Conservation (phyloP, 2,888 invertebrate species). For the Pammene fasciana region DNA sequence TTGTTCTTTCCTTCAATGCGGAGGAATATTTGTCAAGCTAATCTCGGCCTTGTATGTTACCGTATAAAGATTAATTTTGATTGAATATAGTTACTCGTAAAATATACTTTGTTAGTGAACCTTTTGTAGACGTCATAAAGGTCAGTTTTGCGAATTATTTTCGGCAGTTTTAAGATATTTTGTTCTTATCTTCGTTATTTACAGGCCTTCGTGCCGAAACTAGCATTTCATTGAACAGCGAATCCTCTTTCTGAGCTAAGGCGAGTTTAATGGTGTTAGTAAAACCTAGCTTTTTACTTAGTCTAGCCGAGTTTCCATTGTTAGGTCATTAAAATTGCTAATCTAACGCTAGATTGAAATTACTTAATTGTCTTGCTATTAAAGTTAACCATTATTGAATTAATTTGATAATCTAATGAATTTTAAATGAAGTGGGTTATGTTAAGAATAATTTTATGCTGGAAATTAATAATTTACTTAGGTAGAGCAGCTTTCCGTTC, state of each 20-base stretch:
- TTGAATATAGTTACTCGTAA: conserved; percentile 20
- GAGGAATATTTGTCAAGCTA: conserved; percentile 55
- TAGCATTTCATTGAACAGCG: conserved; percentile 76
- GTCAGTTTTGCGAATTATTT: conserved; percentile 50
- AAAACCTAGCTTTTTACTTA: conserved; percentile 14
- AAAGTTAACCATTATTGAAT: conserved; percentile 27
- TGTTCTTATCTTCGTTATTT: conserved; percentile 66
- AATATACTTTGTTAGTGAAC: conserved; percentile 50
- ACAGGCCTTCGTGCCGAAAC: conserved; percentile 79
- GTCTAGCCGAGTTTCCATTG: conserved; percentile 20
- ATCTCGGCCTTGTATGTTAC: conserved; percentile 54
- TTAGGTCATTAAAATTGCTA: conserved; percentile 32
- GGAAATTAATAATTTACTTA: background rate
- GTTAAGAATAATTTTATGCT: background rate
- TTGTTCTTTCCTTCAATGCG: conserved; percentile 64
- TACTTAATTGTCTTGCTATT: conserved; percentile 40
- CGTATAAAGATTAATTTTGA: conserved; percentile 60
- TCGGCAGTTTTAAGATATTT: conserved; percentile 58
- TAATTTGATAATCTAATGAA: conserved; percentile 27
- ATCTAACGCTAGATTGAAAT: conserved; percentile 27
- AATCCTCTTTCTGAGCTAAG: conserved; percentile 74
- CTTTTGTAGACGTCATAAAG: conserved; percentile 53
- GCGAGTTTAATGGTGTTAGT: conserved; percentile 62
- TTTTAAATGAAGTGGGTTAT: conserved; percentile 1
- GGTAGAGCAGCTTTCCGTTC: background rate